Evolutionary conservation across 1,140 invertebrate species (phyloP), one percentile per base, ranked within the genome.

Genomic region (Oncopodura yosiiana): DNA sequence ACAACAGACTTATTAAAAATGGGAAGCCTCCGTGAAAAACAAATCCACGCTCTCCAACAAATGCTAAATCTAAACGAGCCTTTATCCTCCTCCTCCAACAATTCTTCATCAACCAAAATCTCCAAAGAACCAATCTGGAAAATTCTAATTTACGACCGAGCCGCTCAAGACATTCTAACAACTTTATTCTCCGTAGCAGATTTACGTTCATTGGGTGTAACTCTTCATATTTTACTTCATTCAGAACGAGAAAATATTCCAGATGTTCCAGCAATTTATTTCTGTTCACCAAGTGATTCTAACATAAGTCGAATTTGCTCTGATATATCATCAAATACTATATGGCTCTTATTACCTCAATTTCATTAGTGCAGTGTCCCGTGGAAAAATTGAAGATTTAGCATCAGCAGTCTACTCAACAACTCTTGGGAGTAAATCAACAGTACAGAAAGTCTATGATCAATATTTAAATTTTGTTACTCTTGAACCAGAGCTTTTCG

Each of bases 381-480:
- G 95, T 52, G 86, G 90, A 66, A 90, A 87, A 71, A 78, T 99
- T 50, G 96, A 99, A 77, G 90, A 97, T 69, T 74, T 99, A 42
- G 96, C 95, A 5, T 78, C 84, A 19, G 83, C 90, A 26, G 89
- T 94, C 1, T 78, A 98, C 21, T 83, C 91, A 63, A 81, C 87
- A 2, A 87, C 88, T 66, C 84, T 83, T 66, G 87, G 93, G 19
- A 78, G 84, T 29, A 96, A 74, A 86, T 84, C 68, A 55, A 46
- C 18, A 49, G 26, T 11, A 12, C 9, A 26, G 42, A 37, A 49
- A 36, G 77, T 96, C 32, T 94, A 81, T 71, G 93, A 96, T 73
- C 95, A 99, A 71, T 98, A 98, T 79, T 76, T 97, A 29, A 97
- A 98, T 75, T 99, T 99, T 69, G 97, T 99, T 65, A 88, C 87